phyloP scores from a whole-genome alignment of 1,140 invertebrate species.

The Drosophila varians region DNA sequence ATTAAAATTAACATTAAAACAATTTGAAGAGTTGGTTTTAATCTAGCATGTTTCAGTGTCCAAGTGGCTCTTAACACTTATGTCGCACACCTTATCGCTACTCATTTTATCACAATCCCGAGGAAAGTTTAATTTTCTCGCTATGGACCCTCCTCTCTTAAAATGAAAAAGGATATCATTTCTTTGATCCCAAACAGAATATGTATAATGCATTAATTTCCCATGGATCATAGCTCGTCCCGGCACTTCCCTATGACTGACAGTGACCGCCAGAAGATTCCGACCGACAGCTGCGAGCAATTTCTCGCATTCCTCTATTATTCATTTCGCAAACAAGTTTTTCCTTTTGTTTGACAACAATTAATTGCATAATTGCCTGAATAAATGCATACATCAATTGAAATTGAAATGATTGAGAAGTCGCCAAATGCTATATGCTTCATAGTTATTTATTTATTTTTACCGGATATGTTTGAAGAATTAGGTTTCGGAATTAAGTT shows the following conservation, averaged over 20 bases:
- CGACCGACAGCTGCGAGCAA: constrained; percentile 57
- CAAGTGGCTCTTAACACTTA: no score
- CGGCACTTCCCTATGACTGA: constrained; percentile 49
- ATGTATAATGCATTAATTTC: constrained; percentile 3
- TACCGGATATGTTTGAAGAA: constrained; percentile 57
- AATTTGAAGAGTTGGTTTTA: no score
- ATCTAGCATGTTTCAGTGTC: no score
- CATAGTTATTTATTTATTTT: constrained; percentile 47
- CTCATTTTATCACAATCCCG: no score
- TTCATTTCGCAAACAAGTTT: constrained; percentile 41
- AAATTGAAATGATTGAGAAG: constrained; percentile 21
- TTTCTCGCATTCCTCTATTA: constrained; percentile 63
- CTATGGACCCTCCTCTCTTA: no score
- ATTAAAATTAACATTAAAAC: no score
- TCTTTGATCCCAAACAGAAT: background rate
- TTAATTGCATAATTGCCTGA: constrained; percentile 75
- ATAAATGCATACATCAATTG: constrained; percentile 72
- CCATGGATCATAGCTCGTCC: constrained; percentile 22
- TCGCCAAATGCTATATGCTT: constrained; percentile 28
- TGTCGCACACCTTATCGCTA: no score
- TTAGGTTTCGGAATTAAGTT: constrained; percentile 23
- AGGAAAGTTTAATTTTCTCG: no score
- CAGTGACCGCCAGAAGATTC: constrained; percentile 45
- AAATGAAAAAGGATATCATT: no score
- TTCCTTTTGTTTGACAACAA: constrained; percentile 69